Evolutionary conservation across 1,140 invertebrate genomes (phyloP).

Genomic region (Manduca sexta): DNA sequence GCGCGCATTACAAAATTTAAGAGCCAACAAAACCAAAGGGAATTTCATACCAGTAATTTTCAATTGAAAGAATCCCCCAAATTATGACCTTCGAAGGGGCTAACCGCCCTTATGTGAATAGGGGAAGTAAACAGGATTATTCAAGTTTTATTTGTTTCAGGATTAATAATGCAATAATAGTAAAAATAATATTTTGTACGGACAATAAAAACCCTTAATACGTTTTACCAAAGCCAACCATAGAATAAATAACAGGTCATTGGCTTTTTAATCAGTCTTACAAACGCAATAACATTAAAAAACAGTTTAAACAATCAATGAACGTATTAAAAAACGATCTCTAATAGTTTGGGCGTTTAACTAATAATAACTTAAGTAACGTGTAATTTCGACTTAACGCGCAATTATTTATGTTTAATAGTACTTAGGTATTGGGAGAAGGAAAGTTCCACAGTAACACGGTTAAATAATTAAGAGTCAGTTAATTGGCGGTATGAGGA

Average conservation of each 20-base stretch:
- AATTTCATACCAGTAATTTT: too few relatives aligned
- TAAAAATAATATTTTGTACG: too few relatives aligned
- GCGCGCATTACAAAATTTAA: too few relatives aligned
- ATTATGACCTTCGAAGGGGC: too few relatives aligned
- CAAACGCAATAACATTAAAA: constrained; percentile 10
- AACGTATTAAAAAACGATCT: background rate
- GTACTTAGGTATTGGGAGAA: constrained; percentile 32
- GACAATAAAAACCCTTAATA: too few relatives aligned
- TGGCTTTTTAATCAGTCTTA: constrained; percentile 8
- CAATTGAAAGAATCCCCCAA: too few relatives aligned
- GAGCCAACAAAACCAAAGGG: too few relatives aligned
- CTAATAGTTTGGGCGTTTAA: constrained; percentile 13
- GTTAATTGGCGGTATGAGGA: constrained; percentile 36
- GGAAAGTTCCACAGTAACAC: constrained; percentile 49
- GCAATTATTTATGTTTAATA: constrained; percentile 56
- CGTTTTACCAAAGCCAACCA: background rate
- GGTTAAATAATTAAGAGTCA: constrained; percentile 56
- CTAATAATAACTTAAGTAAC: constrained; percentile 31
- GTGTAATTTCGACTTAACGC: constrained; percentile 46
- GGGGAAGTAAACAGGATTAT: too few relatives aligned
- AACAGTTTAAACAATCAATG: background rate
- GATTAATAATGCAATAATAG: too few relatives aligned
- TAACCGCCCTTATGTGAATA: too few relatives aligned
- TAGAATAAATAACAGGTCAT: constrained; percentile 5
- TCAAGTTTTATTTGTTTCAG: too few relatives aligned